These are phyloP conservation scores for Ceratosolen fusciceps DNA, from an alignment of 1,140 invertebrate genomes.

Conservation along the genomic window DNA sequence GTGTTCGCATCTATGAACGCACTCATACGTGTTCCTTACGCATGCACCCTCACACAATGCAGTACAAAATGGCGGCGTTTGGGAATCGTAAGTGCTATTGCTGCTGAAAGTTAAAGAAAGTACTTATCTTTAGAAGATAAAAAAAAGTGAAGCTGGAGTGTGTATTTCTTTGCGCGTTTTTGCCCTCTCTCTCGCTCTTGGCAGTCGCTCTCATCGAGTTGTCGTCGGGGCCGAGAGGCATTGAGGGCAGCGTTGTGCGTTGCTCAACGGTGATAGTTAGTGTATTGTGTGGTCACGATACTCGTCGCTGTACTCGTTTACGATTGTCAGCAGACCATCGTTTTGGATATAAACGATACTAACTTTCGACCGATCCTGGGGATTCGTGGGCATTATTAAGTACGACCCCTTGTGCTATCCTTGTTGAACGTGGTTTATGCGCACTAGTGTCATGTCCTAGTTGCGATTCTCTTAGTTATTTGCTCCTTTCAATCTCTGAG, in stretches of 20 bases:
- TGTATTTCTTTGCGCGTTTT: not conserved
- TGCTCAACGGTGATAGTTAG: not conserved
- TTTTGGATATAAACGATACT: not conserved
- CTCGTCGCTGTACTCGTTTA: not conserved
- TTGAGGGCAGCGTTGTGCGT: not conserved
- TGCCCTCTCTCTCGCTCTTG: not conserved
- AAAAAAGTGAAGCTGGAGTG: slow-evolving; percentile 25
- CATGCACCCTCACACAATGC: slow-evolving; percentile 37
- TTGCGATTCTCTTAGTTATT: not conserved
- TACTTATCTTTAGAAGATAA: not conserved
- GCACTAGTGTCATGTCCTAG: not conserved
- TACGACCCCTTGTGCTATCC: not conserved
- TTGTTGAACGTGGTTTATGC: not conserved
- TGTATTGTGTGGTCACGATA: not conserved
- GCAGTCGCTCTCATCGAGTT: not conserved
- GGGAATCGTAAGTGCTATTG: slow-evolving; percentile 65
- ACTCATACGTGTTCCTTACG: too few relatives aligned
- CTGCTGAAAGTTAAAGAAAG: slow-evolving; percentile 11
- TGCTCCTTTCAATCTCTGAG: too few relatives aligned
- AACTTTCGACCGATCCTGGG: not conserved
- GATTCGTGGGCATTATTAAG: not conserved
- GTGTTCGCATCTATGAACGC: too few relatives aligned
- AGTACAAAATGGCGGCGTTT: slow-evolving; percentile 66
- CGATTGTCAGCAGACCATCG: too few relatives aligned
- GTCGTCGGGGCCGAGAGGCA: not conserved